Evolutionary conservation across 2,113 vertebrate species (phyloP).

Genomic region (Psophia crepitans): DNA sequence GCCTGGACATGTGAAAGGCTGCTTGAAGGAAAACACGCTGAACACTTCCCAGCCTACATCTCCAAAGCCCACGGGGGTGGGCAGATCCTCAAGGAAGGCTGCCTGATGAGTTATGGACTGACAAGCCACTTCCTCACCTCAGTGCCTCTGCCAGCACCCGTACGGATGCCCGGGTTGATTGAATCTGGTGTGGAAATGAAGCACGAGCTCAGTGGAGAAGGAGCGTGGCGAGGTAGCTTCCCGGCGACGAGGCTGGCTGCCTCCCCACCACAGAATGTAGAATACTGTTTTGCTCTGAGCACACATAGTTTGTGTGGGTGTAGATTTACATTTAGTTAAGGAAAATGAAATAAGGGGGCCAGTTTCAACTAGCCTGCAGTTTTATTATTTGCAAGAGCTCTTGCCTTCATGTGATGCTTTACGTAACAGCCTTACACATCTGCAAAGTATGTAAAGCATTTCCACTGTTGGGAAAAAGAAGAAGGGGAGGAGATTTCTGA

Average conservation of each 20-base stretch:
- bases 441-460: constrained; percentile 55
- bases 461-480: neutral
- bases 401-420: constrained; percentile 49
- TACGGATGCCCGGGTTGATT: neutral
- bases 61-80: neutral
- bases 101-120: accelerated
- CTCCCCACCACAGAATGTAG: neutral
- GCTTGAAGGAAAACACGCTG: neutral
- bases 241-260: neutral
- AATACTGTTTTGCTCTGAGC: constrained; percentile 48
- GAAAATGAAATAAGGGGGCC: constrained; percentile 46
- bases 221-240: neutral
- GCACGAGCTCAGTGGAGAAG: neutral
- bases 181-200: neutral
- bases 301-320: constrained; percentile 54
- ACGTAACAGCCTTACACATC: constrained; percentile 55
- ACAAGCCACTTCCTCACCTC: neutral
- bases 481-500: neutral
- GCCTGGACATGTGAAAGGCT: neutral
- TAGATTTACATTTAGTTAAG: constrained; percentile 59
- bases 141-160: neutral
- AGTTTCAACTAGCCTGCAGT: constrained; percentile 63
- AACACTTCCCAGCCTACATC: neutral
- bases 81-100: neutral
- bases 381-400: constrained; percentile 58